Percentiles rank a stretch among this genome's conserved stretches.
Evolutionary conservation across 2,888 invertebrate species (phyloP).

Genomic region (Anaspis maculata): DNA sequence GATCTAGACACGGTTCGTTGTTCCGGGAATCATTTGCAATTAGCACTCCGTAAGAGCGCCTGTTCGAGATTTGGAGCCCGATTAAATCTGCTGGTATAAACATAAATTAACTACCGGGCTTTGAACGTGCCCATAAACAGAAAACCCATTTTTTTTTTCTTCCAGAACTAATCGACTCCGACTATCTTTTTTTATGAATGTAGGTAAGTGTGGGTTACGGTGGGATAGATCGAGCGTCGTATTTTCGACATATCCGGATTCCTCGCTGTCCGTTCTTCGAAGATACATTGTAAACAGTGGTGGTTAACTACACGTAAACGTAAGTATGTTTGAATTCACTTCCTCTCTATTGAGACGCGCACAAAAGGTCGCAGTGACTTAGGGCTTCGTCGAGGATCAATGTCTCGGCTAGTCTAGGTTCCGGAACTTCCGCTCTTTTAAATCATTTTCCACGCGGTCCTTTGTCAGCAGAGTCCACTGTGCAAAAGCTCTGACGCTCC

Average conservation of each 20-base stretch:
- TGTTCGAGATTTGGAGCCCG: conserved; percentile 19
- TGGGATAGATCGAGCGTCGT: too few relatives aligned
- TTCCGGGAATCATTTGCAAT: conserved; percentile 17
- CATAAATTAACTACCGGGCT: conserved; percentile 27
- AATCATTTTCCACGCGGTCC: conserved; percentile 15
- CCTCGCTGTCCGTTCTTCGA: too few relatives aligned
- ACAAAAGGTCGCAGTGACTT: conserved; percentile 26
- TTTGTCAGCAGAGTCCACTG: conserved; percentile 15
- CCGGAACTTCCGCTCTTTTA: conserved; percentile 28
- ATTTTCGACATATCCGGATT: too few relatives aligned
- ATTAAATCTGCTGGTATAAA: conserved; percentile 18
- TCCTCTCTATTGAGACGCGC: conserved; percentile 28
- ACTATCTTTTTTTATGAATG: conserved; percentile 8
- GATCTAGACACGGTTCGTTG: conserved; percentile 4
- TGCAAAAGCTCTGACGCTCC: too few relatives aligned
- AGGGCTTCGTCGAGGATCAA: conserved; percentile 23
- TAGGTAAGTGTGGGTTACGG: too few relatives aligned
- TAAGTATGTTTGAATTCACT: conserved; percentile 31
- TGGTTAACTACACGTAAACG: too few relatives aligned
- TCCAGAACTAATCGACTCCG: conserved; percentile 4
- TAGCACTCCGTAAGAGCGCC: conserved; percentile 12
- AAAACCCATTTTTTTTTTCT: conserved; percentile 19
- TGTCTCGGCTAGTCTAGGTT: conserved; percentile 24
- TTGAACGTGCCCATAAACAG: conserved; percentile 23
- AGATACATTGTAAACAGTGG: too few relatives aligned